phyloP scores from a whole-genome alignment of 2,888 invertebrate species.

The Thumatha senex region DNA sequence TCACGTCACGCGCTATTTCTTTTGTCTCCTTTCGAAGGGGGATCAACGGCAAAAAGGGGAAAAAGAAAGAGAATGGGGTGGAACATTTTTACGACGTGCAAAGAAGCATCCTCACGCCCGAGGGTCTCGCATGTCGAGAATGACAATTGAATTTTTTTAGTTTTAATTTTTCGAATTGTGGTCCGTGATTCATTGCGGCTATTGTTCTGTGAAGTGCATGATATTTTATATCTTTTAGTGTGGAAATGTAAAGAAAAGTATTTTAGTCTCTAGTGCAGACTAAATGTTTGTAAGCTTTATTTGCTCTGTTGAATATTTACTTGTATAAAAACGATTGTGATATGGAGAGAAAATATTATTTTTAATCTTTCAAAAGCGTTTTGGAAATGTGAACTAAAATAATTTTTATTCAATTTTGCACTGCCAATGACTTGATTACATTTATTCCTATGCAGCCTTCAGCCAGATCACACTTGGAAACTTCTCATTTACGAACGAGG shows the following conservation, averaged over 20 bases:
- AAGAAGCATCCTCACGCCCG: slow-evolving; percentile 36
- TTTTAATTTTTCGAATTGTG: slow-evolving; percentile 40
- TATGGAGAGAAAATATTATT: background rate
- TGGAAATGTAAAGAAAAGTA: slow-evolving; percentile 1
- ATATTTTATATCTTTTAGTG: slow-evolving; percentile 7
- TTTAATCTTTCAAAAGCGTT: background rate
- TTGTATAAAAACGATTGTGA: background rate
- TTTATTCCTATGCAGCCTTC: no score
- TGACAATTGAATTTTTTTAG: slow-evolving; percentile 43
- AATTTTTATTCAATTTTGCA: no score
- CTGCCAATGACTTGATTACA: no score
- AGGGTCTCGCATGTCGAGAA: slow-evolving; percentile 37
- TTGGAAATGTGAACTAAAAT: no score
- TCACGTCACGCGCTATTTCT: slow-evolving; percentile 45
- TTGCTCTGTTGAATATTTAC: no score
- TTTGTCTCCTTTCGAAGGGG: slow-evolving; percentile 40
- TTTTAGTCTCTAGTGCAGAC: background rate
- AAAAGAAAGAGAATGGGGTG: slow-evolving; percentile 7
- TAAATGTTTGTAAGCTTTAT: background rate
- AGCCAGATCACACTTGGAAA: no score
- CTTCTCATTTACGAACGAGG: no score
- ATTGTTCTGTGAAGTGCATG: slow-evolving; percentile 21
- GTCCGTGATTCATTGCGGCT: slow-evolving; percentile 26
- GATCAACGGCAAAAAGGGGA: slow-evolving; percentile 1
- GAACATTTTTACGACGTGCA: slow-evolving; percentile 40